Evolutionary conservation across 1,140 invertebrate genomes (phyloP), one percentile per base, ranked within the genome.

Genomic region (Laupala kohalensis): DNA sequence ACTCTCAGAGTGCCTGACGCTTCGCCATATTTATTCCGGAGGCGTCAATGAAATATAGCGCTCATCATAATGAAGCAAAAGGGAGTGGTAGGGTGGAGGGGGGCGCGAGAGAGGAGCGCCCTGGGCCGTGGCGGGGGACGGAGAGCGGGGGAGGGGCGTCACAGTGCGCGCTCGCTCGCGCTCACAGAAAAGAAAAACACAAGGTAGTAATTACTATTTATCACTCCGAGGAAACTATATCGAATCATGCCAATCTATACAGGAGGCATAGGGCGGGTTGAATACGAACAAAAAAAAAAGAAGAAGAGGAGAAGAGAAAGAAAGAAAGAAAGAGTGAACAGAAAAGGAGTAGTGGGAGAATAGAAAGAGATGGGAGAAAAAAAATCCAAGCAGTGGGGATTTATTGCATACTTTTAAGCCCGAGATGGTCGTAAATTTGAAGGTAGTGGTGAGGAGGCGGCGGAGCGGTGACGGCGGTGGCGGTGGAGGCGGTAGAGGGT

Each of bases 351-450:
- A 1, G 28, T 5, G 25, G 67, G 26, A 23, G 4, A 25, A 19
- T 6, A 28, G 26, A 64, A 53, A 65, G 69, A 70, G 24, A 63
- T 24, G 25, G n/a, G 26, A 64, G n/a, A 66, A 25, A 67, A 72
- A 72, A 72, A 72, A 75, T 76, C 75, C 74, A 75, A 73, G 74
- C 70, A 28, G 30, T 62, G 70, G 69, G 73, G 75, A 76, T 76
- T 76, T 76, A 76, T 76, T 75, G 75, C 75, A 75, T 76, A 76
- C 74, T 76, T 76, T 76, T 76, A 76, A 76, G 75, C 74, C 75
- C 73, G 73, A 68, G 73, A 74, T 73, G 75, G 70, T 75, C 75
- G 75, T 76, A 76, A 76, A 76, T 76, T 75, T 75, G 74, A 74
- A 53, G 37, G 37, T 53, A 19, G 9, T 53, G 37, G n/a, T n/a